Percentiles rank a stretch among this genome's conserved stretches.
Evolutionary conservation across 2,888 invertebrate genomes (phyloP).

Genomic region (Eucera pruinosa): DNA sequence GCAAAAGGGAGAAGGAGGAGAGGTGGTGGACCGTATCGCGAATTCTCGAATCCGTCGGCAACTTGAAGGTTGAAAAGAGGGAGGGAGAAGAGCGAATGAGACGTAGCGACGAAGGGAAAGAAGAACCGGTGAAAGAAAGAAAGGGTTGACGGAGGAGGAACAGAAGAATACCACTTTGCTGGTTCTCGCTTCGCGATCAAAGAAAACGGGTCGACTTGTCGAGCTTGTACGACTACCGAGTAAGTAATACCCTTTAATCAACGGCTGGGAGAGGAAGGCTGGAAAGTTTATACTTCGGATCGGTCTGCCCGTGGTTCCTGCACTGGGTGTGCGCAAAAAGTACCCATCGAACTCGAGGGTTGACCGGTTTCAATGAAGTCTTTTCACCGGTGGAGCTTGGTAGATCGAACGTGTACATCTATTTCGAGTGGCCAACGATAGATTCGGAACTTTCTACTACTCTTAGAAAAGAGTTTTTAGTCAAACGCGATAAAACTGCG

Average conservation of each 20-base stretch:
- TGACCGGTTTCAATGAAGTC: background rate
- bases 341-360: background rate
- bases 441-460: no score
- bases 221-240: slow-evolving; percentile 42
- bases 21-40: slow-evolving; percentile 55
- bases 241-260: slow-evolving; percentile 65
- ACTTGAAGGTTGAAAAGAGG: slow-evolving; percentile 30
- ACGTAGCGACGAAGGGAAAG: no score
- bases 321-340: background rate
- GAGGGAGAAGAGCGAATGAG: background rate
- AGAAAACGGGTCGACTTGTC: slow-evolving; percentile 58
- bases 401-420: no score
- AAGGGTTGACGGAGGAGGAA: slow-evolving; percentile 25
- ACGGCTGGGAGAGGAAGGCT: slow-evolving; percentile 25
- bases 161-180: slow-evolving; percentile 53
- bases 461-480: no score
- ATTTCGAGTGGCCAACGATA: no score
- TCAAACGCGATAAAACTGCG: no score
- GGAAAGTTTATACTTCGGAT: slow-evolving; percentile 43
- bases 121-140: background rate
- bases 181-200: slow-evolving; percentile 45
- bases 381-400: no score
- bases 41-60: slow-evolving; percentile 48
- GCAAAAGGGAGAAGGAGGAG: background rate
- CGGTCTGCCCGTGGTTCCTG: background rate